phyloP scores from a whole-genome alignment of 2,113 vertebrate species.

The Xenopus tropicalis region DNA sequence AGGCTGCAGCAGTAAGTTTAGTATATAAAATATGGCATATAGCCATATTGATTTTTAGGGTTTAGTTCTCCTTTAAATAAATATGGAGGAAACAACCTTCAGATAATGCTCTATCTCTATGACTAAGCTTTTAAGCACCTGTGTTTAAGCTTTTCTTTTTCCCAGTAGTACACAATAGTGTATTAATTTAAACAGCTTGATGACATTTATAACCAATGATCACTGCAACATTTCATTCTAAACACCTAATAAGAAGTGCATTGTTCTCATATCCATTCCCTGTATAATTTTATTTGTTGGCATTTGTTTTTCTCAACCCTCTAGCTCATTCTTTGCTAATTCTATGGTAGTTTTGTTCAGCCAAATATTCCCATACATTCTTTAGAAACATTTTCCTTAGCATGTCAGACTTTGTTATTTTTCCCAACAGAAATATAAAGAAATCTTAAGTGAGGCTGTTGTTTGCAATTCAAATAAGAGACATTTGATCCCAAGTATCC shows the following conservation, averaged over 20 bases:
- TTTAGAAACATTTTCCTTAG: slow-evolving; percentile 1
- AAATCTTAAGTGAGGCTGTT: background rate
- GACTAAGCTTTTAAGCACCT: too few relatives aligned
- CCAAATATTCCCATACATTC: background rate
- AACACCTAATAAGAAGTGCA: background rate
- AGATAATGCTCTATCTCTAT: too few relatives aligned
- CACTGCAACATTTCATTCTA: background rate
- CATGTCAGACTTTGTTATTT: background rate
- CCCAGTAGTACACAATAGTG: background rate
- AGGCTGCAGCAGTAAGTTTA: too few relatives aligned
- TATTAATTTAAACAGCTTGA: background rate
- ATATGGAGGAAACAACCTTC: too few relatives aligned
- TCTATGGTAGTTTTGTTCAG: slow-evolving; percentile 2
- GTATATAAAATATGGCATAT: too few relatives aligned
- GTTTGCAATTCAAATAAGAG: slow-evolving; percentile 1
- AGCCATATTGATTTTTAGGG: too few relatives aligned
- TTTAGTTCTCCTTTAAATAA: too few relatives aligned
- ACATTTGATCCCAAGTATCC: slow-evolving; percentile 5
- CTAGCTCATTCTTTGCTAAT: background rate
- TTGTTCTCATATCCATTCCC: background rate
- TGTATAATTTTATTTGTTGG: background rate
- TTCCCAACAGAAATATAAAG: background rate
- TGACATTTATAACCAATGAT: background rate
- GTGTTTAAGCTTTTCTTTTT: background rate
- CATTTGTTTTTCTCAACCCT: background rate